Evolutionary conservation across 1,140 invertebrate genomes (phyloP), one percentile per base, ranked within the genome.

Genomic region (Brachionus plicatilis): DNA sequence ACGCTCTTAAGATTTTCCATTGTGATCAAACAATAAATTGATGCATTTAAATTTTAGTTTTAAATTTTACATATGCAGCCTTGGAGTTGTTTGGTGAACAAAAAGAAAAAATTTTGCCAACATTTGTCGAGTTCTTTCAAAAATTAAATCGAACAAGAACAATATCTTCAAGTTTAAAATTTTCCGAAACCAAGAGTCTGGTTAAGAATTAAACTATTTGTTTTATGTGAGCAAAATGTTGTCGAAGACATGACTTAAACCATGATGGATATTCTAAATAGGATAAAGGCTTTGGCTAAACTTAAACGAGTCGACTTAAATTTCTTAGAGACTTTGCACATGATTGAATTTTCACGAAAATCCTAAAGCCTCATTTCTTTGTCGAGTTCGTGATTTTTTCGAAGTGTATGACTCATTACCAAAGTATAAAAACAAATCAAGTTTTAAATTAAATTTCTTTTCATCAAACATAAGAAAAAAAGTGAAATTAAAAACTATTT

Each of bases 401-500:
- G 29, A 20, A 37, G 68, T 72, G 68, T 41, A 72, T 72, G 68
- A 72, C n/a, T 72, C 68, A 41, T 72, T 41, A 72, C 27, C 2
- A 72, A 68, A 37, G 33, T 56, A 56, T 56, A 56, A 56, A 56
- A 56, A 56, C 53, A 56, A 56, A 56, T 56, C 53, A 56, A 56
- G 53, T 56, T 56, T 17, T 56, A 68, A 68, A 68, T 68, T 68
- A 68, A 68, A 68, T 68, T 68, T 68, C 65, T 68, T 68, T 68
- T 68, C 65, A 68, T 68, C 65, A 68, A 68, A 12, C 33, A 68
- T 33, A 68, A 72, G 37, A 72, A 72, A 72, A 68, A 72, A 72
- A 20, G 29, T 72, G 68, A 72, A 72, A 72, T 72, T 72, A 41
- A 72, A 72, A 72, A 72, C 68, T 72, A 72, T 72, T 72, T 72